These are phyloP conservation scores for Bombyx mandarina DNA, from an alignment of 1,140 invertebrate genomes.

Conservation along the genomic window DNA sequence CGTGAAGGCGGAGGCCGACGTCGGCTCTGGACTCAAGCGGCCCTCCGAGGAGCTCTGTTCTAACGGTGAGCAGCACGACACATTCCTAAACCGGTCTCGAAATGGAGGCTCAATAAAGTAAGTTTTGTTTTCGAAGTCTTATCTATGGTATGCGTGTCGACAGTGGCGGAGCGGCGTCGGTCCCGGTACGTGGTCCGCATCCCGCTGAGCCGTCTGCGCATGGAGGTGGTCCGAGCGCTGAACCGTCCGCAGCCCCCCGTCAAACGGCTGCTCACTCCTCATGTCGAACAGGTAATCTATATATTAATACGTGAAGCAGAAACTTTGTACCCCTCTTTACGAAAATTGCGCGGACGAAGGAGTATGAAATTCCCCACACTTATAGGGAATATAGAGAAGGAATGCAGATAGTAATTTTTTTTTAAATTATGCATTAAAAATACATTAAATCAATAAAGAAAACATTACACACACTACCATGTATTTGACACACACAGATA, in stretches of 20 bases:
- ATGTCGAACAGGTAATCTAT: no score
- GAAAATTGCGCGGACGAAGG: no score
- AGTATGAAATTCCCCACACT: no score
- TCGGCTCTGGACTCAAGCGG: slow-evolving; percentile 47
- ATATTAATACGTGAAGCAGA: no score
- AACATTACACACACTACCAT: no score
- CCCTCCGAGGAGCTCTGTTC: slow-evolving; percentile 37
- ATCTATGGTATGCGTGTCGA: not conserved
- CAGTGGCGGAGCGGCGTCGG: slow-evolving; percentile 21
- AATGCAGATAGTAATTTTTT: no score
- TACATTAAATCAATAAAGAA: no score
- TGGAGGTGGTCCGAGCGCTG: slow-evolving; percentile 34
- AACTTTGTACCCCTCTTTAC: no score
- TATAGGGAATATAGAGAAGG: no score
- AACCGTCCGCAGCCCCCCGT: slow-evolving; percentile 21
- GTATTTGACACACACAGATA: no score
- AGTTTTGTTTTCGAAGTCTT: not conserved
- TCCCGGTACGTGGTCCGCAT: slow-evolving; percentile 36
- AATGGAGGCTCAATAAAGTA: not conserved
- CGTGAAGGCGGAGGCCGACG: slow-evolving; percentile 52
- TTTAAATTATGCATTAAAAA: no score
- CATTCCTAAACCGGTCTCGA: not conserved
- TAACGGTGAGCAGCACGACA: slow-evolving; percentile 28
- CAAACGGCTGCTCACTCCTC: no score
- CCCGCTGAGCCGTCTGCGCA: slow-evolving; percentile 38